These are phyloP conservation scores for Ameiurus melas DNA, from an alignment of 2,113 vertebrate genomes.

Conservation along the genomic window DNA sequence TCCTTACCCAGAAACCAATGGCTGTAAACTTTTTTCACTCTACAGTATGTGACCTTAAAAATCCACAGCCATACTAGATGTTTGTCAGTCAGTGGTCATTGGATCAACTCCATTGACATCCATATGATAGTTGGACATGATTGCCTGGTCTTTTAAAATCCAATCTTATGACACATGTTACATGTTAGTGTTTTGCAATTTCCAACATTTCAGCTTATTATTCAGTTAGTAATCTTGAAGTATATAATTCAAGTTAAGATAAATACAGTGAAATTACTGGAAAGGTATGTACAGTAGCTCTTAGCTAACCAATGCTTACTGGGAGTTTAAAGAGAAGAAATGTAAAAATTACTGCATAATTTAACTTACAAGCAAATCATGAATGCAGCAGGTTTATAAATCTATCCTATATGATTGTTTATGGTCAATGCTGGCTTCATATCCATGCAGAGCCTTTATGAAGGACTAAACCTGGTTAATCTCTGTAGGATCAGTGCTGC, in stretches of 20 bases:
- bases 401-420: background rate
- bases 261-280: background rate
- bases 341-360: background rate
- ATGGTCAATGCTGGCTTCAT: slow-evolving; percentile 22
- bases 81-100: slow-evolving; percentile 2
- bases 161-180: background rate
- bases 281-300: background rate
- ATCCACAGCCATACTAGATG: background rate
- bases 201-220: background rate
- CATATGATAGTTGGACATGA: background rate
- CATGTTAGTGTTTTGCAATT: background rate
- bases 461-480: background rate
- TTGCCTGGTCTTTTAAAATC: slow-evolving; percentile 1
- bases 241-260: background rate
- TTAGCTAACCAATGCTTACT: background rate
- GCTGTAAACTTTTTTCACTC: background rate
- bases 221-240: background rate
- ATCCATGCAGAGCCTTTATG: background rate
- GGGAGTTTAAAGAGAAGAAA: background rate
- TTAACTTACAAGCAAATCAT: background rate
- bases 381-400: background rate
- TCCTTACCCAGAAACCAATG: background rate
- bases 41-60: background rate
- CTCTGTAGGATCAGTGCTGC: slow-evolving; percentile 41
- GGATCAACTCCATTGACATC: background rate